Evolutionary conservation across 2,113 vertebrate species (phyloP).

Genomic region (Trochalopteron elliotii): DNA sequence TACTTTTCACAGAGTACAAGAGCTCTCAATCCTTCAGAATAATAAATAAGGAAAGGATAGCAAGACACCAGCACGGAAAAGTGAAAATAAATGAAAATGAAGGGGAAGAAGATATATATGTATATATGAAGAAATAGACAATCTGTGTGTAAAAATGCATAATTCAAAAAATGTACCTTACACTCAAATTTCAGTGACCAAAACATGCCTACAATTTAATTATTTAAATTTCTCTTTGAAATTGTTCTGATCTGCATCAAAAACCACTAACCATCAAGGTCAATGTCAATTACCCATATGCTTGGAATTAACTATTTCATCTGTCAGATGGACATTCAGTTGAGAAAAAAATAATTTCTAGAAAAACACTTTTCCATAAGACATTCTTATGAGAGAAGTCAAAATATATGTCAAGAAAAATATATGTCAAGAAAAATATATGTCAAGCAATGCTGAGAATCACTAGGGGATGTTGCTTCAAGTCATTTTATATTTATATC

Average conservation of each 20-base stretch:
- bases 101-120: background rate
- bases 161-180: background rate
- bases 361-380: background rate
- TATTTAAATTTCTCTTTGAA: background rate
- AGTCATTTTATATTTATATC: constrained; percentile 2
- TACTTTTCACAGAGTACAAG: background rate
- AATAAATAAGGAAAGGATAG: background rate
- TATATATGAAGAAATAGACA: background rate
- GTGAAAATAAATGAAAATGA: background rate
- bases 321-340: background rate
- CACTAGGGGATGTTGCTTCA: background rate
- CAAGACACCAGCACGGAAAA: background rate
- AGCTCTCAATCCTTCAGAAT: background rate
- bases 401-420: background rate
- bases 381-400: background rate
- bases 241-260: background rate
- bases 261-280: background rate
- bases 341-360: background rate
- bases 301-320: background rate
- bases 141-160: background rate
- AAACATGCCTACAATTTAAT: background rate
- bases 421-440: background rate
- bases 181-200: background rate
- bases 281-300: background rate
- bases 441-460: background rate